Conservation (phyloP, 1,140 invertebrate genomes). For the Pentalonia nigronervosa region DNA sequence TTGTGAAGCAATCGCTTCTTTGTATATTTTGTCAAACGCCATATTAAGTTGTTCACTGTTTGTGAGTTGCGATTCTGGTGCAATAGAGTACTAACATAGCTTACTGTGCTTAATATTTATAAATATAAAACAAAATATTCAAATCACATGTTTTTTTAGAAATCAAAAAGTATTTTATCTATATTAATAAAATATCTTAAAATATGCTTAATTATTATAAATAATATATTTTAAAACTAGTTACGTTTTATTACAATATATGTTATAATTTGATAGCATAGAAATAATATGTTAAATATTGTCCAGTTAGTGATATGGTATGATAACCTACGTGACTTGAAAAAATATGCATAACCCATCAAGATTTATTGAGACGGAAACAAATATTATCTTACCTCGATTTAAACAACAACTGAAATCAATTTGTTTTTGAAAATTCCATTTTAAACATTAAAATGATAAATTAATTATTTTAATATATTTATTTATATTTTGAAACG, state of each 20-base stretch:
- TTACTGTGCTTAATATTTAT: background rate
- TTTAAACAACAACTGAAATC: background rate
- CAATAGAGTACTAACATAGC: background rate
- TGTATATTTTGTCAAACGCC: background rate
- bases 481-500: background rate
- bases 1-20: background rate
- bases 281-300: background rate
- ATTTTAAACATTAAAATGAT: background rate
- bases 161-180: background rate
- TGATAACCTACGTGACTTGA: background rate
- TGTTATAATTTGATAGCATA: background rate
- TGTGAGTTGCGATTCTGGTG: background rate
- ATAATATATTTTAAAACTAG: background rate
- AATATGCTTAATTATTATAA: background rate
- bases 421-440: background rate
- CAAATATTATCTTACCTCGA: background rate
- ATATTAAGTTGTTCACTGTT: background rate
- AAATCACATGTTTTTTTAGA: background rate
- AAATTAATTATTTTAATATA: background rate
- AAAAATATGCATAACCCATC: background rate
- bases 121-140: background rate
- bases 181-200: background rate
- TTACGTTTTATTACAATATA: background rate
- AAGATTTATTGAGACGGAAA: background rate
- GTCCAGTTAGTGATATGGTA: background rate